Evolutionary conservation across 30 jellyfish, hydroid and myxozoan species (phyloP), one percentile per base, ranked within the genome.

Genomic region (Chironex yamaguchii): DNA sequence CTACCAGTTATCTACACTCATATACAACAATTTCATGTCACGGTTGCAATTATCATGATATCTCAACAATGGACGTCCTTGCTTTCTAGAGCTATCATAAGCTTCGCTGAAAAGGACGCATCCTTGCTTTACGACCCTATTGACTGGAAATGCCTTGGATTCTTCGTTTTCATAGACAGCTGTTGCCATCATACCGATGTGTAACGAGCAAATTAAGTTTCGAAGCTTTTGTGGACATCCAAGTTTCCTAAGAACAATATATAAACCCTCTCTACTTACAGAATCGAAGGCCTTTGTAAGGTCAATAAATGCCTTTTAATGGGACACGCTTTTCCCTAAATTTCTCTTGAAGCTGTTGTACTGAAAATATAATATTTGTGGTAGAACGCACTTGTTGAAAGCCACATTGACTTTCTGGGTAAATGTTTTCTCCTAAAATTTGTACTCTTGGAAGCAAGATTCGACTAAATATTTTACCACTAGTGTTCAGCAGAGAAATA

Each of bases 1-100:
- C 73, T 58, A 11, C 73, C 26, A 58, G 26, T 58, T 58, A 58
- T 58, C 73, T 58, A 58, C 73, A 58, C 22, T 58, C 73, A 58
- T 22, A 58, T 13, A 4, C 9, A 58, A 58, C 11, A 26, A 6
- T 58, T 6, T 58, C 26, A 58, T 58, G 73, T 58, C 73, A 58
- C 73, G 11, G 11, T 58, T 58, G 73, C 73, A n/a, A 58, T 58
- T 22, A 24, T 58, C 26, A 22, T 13, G 73, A 58, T 6, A 58
- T 58, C 31, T 58, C 73, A 58, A 24, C 26, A 58, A 12, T 4
- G 70, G 83, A 69, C 77, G 83, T 69, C 71, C 83, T 54, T 42
- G 58, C 17, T 42, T 54, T 80, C 79, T 52, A 36, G 36, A 28
- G 82, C 89, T 80, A 52, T 77, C 89, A 50, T 67, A 67, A 54